These are phyloP conservation scores for Zaprionus camerounensis DNA, from an alignment of 1,140 invertebrate genomes.

Conservation along the genomic window DNA sequence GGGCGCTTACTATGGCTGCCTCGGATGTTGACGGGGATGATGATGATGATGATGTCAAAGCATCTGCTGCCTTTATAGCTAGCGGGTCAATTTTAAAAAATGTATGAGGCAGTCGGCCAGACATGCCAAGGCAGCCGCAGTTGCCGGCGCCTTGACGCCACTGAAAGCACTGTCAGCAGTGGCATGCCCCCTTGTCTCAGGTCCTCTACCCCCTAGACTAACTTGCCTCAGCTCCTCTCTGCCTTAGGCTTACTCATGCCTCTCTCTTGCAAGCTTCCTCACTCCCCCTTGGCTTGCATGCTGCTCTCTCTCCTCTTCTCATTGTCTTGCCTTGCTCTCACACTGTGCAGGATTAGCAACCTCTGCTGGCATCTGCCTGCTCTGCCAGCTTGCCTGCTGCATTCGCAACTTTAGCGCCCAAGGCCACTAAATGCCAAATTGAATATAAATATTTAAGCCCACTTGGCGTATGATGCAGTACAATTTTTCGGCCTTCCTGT, in stretches of 20 bases:
- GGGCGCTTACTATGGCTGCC: neutral
- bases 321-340: slow-evolving; percentile 23
- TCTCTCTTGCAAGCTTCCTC: neutral
- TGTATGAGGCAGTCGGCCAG: slow-evolving; percentile 69
- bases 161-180: slow-evolving; percentile 56
- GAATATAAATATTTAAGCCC: slow-evolving; percentile 74
- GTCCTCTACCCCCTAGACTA: slow-evolving; percentile 15
- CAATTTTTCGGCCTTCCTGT: slow-evolving; percentile 30
- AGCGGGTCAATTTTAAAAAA: slow-evolving; percentile 75
- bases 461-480: slow-evolving; percentile 65
- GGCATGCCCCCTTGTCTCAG: slow-evolving; percentile 11
- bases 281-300: neutral
- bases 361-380: slow-evolving; percentile 13
- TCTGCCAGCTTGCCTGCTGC: slow-evolving; percentile 32
- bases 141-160: slow-evolving; percentile 23
- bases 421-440: slow-evolving; percentile 73
- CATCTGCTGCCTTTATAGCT: slow-evolving; percentile 39
- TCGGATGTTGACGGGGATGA: neutral
- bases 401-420: slow-evolving; percentile 38
- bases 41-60: slow-evolving; percentile 55
- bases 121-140: slow-evolving; percentile 59
- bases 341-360: slow-evolving; percentile 37
- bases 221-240: too few relatives aligned
- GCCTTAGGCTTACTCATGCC: too few relatives aligned
- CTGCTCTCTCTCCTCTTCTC: neutral